These are phyloP conservation scores for Anableps anableps DNA, from an alignment of 2,797 vertebrate species.

Conservation along the genomic window DNA sequence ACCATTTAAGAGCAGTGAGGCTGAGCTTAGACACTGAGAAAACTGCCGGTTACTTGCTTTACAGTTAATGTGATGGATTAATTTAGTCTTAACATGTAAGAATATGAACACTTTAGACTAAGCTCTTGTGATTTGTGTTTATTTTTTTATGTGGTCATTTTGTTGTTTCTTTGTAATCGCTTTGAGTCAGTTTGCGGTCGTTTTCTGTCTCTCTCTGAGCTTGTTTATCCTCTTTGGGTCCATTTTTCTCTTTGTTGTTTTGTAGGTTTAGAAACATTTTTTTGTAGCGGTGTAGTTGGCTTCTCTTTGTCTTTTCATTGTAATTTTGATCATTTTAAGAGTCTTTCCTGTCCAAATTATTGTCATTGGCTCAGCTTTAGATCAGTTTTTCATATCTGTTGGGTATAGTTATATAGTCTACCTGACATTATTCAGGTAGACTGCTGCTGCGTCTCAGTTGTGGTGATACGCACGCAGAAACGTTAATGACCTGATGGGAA, in stretches of 20 bases:
- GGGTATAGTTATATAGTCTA: slow-evolving; percentile 13
- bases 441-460: slow-evolving; percentile 16
- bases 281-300: slow-evolving; percentile 3
- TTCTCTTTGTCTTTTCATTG: not conserved
- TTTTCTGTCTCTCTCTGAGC: slow-evolving; percentile 12
- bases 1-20: not conserved
- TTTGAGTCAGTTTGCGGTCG: slow-evolving; percentile 6
- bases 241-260: slow-evolving; percentile 13
- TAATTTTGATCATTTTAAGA: not conserved
- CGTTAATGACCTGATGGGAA: slow-evolving; percentile 35
- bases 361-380: not conserved
- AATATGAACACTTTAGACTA: not conserved
- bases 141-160: not conserved
- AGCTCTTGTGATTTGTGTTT: not conserved
- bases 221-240: slow-evolving; percentile 5
- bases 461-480: slow-evolving; percentile 19
- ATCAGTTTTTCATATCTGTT: not conserved
- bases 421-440: slow-evolving; percentile 11
- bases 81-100: slow-evolving; percentile 4
- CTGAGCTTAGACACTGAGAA: slow-evolving; percentile 11
- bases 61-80: slow-evolving; percentile 1
- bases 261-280: not conserved
- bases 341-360: not conserved
- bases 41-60: not conserved
- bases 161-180: not conserved